Conservation (phyloP, 2,888 invertebrate genomes). For the Xylophagus ater region DNA sequence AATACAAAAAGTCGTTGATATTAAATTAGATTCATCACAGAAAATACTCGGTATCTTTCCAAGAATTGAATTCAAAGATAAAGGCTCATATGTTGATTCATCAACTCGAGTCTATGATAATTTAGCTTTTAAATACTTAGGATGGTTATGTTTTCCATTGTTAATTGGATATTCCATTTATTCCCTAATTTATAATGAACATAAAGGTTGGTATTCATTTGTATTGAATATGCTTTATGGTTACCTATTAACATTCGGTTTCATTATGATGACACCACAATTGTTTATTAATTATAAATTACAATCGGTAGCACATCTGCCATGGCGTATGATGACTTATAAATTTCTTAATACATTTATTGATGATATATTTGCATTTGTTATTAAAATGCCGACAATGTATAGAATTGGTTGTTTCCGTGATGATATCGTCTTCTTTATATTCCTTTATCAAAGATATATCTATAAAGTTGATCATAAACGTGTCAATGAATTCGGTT, state of each 20-base stretch:
- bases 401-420: slow-evolving; percentile 96
- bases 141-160: slow-evolving; percentile 92
- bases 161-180: slow-evolving; percentile 89
- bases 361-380: slow-evolving; percentile 99
- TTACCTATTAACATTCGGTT: slow-evolving; percentile 94
- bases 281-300: slow-evolving; percentile 98
- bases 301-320: slow-evolving; percentile 97
- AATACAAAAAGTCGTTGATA: slow-evolving; percentile 90
- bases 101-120: slow-evolving; percentile 90
- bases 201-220: slow-evolving; percentile 99
- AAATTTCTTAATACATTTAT: slow-evolving; percentile 99
- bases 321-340: slow-evolving; percentile 99
- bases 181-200: slow-evolving; percentile 89
- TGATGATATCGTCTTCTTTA: slow-evolving; percentile 97
- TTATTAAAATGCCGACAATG: slow-evolving; percentile 99
- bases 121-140: slow-evolving; percentile 91
- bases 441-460: slow-evolving; percentile 97
- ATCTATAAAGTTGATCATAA: slow-evolving; percentile 95
- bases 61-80: slow-evolving; percentile 71
- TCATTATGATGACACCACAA: slow-evolving; percentile 99
- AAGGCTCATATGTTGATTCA: slow-evolving; percentile 92
- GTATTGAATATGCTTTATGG: slow-evolving; percentile 94
- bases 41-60: slow-evolving; percentile 71
- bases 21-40: slow-evolving; percentile 63
- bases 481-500: slow-evolving; percentile 97